Evolutionary conservation across 2,797 vertebrate genomes (phyloP).

Genomic region (Semaprochilodus insignis): DNA sequence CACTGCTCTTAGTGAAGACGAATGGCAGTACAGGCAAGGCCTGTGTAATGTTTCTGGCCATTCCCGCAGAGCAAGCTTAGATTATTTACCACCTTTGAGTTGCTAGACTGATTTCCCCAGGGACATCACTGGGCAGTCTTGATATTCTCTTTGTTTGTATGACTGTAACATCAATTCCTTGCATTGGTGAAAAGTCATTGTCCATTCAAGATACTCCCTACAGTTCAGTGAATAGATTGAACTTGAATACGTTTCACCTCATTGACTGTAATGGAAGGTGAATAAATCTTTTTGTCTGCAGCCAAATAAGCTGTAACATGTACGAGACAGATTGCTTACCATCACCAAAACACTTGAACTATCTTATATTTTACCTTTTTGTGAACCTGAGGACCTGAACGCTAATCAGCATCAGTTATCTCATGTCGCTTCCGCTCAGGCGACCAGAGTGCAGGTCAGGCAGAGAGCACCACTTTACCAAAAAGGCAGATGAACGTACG

Average conservation of each 20-base stretch:
- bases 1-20: slow-evolving; percentile 1
- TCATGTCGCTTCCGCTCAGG: slow-evolving; percentile 18
- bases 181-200: neutral
- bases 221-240: neutral
- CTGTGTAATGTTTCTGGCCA: neutral
- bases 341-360: neutral
- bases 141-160: neutral
- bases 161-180: neutral
- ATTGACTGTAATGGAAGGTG: neutral
- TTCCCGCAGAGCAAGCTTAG: neutral
- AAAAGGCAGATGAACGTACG: slow-evolving; percentile 14
- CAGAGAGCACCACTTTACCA: slow-evolving; percentile 13
- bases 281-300: neutral
- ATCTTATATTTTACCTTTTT: slow-evolving; percentile 1
- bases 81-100: neutral
- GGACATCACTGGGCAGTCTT: neutral
- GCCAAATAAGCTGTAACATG: neutral
- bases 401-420: neutral
- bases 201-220: neutral
- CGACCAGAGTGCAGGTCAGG: neutral
- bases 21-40: neutral
- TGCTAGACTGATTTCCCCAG: neutral
- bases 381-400: neutral
- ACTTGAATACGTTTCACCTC: neutral
- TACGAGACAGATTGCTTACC: neutral